Evolutionary conservation across 2,113 vertebrate species (phyloP).

Genomic region (Hippolais icterina): DNA sequence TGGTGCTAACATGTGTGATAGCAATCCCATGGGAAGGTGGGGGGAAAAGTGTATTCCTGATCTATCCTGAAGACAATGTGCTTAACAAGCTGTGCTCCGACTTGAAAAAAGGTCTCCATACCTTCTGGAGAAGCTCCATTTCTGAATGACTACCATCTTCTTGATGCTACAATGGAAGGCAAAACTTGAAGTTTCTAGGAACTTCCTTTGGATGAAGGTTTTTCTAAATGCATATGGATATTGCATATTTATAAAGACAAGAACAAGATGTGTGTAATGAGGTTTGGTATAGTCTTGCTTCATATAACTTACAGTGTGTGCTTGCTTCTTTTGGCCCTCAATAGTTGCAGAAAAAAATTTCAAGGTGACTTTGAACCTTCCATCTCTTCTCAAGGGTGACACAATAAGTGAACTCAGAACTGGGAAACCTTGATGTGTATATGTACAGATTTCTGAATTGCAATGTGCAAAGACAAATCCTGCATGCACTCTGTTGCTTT

Average conservation of each 20-base stretch:
- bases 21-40: neutral
- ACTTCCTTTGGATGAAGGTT: neutral
- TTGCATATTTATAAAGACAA: neutral
- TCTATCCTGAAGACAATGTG: neutral
- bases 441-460: neutral
- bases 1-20: rapidly evolving
- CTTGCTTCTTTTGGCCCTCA: neutral
- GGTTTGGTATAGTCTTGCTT: neutral
- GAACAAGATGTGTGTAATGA: neutral
- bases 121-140: neutral
- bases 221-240: neutral
- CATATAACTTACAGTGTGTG: neutral
- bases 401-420: neutral
- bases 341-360: neutral
- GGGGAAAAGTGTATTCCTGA: neutral
- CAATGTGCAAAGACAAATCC: neutral
- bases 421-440: neutral
- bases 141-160: neutral
- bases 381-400: neutral
- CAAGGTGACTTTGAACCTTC: neutral
- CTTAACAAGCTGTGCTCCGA: neutral
- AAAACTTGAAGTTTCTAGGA: neutral
- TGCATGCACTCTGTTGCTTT: neutral
- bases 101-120: neutral
- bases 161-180: neutral